A percentile compares a stretch with the other conserved stretches of the same genome.
These are phyloP conservation scores for Sebastes nivosus DNA, from an alignment of 2,797 vertebrate genomes.

Conservation along the genomic window DNA sequence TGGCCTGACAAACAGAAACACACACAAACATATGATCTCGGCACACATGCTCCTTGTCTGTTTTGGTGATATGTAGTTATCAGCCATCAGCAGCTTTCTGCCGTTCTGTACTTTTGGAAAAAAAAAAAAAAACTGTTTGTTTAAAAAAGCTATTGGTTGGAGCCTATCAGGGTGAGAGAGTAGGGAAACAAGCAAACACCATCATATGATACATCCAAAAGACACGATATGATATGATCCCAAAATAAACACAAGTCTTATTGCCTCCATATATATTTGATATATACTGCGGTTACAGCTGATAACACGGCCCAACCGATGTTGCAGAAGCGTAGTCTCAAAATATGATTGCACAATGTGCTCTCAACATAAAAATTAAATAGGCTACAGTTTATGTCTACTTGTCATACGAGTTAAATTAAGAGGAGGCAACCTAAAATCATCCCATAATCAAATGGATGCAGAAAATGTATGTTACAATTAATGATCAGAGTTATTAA, in stretches of 20 bases:
- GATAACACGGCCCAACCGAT: no score
- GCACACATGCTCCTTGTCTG: background rate
- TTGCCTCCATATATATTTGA: background rate
- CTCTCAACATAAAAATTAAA: no score
- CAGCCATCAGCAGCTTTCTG: conserved; percentile 12
- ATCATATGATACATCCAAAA: background rate
- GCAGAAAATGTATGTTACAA: no score
- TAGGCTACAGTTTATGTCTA: no score
- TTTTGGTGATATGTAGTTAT: conserved; percentile 16
- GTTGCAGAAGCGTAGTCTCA: no score
- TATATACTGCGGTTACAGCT: no score
- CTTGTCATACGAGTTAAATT: no score
- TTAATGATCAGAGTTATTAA: no score
- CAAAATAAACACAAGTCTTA: background rate
- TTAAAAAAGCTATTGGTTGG: background rate
- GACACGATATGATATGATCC: background rate
- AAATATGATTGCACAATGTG: no score
- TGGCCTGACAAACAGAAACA: background rate
- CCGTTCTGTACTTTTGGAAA: background rate
- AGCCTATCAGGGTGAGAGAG: background rate
- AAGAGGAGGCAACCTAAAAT: no score
- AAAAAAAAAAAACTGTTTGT: background rate
- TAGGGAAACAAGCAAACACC: background rate
- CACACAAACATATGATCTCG: background rate
- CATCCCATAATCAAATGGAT: no score